phyloP scores from a whole-genome alignment of 2,113 vertebrate species.

The Geococcyx californianus region DNA sequence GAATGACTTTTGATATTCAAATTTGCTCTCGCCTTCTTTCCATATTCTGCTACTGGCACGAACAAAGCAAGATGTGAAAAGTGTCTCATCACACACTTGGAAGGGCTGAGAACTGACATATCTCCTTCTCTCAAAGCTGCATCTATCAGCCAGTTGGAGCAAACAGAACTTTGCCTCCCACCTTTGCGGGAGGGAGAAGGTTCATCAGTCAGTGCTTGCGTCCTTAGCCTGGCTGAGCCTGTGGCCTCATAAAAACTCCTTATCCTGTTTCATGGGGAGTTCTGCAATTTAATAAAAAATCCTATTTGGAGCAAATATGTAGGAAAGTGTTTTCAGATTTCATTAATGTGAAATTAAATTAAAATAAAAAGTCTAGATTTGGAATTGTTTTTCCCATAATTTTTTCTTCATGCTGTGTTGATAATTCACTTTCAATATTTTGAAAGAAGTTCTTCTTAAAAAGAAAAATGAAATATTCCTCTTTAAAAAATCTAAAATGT shows the following conservation, averaged over 20 bases:
- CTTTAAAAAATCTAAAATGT: background rate
- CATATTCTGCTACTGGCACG: constrained; percentile 53
- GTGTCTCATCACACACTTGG: background rate
- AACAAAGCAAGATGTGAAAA: background rate
- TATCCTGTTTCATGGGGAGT: background rate
- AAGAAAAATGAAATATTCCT: background rate
- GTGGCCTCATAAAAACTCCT: background rate
- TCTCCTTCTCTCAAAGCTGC: background rate
- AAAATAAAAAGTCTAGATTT: background rate
- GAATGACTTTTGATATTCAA: constrained; percentile 64
- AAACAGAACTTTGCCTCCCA: background rate
- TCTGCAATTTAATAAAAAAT: background rate
- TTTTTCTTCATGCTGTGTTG: background rate
- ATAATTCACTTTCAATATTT: background rate
- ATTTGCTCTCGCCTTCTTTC: constrained; percentile 22
- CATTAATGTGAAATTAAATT: background rate
- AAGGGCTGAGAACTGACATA: constrained; percentile 19
- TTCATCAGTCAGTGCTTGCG: background rate
- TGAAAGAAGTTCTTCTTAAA: background rate
- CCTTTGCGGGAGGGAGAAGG: background rate
- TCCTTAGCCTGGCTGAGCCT: background rate
- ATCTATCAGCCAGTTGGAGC: background rate
- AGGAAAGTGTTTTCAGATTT: background rate
- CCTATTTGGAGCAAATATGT: background rate
- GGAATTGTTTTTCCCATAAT: background rate